Percentiles rank a stretch among this genome's conserved stretches.
Evolutionary conservation across 2,113 vertebrate genomes (phyloP).

Genomic region (Rhagologus leucostigma): DNA sequence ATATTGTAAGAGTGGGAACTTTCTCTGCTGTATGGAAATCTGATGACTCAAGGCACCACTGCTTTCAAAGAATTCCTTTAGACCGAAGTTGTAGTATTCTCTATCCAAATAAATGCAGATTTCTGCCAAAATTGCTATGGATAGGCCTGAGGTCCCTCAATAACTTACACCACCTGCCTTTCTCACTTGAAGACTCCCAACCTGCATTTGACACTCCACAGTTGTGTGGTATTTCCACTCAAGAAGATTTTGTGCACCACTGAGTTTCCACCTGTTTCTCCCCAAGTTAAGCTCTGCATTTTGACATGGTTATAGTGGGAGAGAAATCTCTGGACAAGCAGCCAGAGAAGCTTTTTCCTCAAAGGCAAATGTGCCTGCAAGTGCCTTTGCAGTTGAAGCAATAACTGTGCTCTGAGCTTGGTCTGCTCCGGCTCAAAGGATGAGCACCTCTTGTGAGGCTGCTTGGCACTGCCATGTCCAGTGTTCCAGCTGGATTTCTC

Average conservation of each 20-base stretch:
- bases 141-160: not conserved
- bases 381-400: not conserved
- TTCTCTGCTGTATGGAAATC: not conserved
- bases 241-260: not conserved
- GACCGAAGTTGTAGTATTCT: not conserved
- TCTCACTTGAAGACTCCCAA: not conserved
- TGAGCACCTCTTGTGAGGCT: not conserved
- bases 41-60: not conserved
- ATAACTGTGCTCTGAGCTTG: not conserved
- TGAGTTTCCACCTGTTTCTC: not conserved
- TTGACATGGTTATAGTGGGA: not conserved
- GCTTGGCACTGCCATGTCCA: fast-evolving
- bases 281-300: not conserved
- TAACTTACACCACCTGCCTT: not conserved
- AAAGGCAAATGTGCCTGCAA: not conserved
- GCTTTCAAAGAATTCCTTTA: not conserved
- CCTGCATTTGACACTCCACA: not conserved
- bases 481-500: not conserved
- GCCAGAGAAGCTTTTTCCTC: not conserved
- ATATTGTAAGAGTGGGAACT: not conserved
- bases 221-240: not conserved
- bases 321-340: not conserved
- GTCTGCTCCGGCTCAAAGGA: not conserved
- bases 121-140: not conserved
- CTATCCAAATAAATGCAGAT: not conserved